Evolutionary conservation across 2,888 invertebrate species (phyloP), one percentile per base, ranked within the genome.

Genomic region (Drosophila aldrichi): DNA sequence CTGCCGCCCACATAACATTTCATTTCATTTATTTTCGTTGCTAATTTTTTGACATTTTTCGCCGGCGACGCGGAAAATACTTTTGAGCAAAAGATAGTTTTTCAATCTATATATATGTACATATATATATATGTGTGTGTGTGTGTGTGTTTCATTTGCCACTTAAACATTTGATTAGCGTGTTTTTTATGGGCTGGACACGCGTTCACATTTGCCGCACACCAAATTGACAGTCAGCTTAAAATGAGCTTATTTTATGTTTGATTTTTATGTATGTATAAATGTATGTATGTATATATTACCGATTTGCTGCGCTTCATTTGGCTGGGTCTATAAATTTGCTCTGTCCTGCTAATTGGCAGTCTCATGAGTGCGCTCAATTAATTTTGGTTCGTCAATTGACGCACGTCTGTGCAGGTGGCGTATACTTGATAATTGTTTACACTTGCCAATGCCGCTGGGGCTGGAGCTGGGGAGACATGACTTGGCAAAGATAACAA

Each of bases 381-480:
- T 85, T 85, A 87, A 85, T 84, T 80, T 77, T 52, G 63, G 61
- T 25, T 58, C 73, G 76, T 44, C 85, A 85, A 84, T 84, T 85
- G 88, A 79, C 82, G 82, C 88, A 82, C 84, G 72, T 78, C 62
- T 70, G 56, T 46, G 65, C 79, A 78, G 84, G 82, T 84, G 87
- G 84, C 84, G 82, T 87, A 87, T 84, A 87, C 84, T 84, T 87
- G 84, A 87, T 84, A 87, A 84, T 87, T 84, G 87, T 67, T 76
- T 82, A 73, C 84, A 84, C 84, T 84, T 87, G 84, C 78, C 80
- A 76, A 25, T 55, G 63, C 65, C 63, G 29, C 32, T 32, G 32
- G 32, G 32, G 46, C 10, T 10, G 32, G 32, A 7, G 10, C 32
- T 10, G 10, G 10, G 3, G 25, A 82, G 79, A 81, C 68, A 65